Evolutionary conservation across 2,888 invertebrate genomes (phyloP).

Genomic region (Pristionchus entomophagus): DNA sequence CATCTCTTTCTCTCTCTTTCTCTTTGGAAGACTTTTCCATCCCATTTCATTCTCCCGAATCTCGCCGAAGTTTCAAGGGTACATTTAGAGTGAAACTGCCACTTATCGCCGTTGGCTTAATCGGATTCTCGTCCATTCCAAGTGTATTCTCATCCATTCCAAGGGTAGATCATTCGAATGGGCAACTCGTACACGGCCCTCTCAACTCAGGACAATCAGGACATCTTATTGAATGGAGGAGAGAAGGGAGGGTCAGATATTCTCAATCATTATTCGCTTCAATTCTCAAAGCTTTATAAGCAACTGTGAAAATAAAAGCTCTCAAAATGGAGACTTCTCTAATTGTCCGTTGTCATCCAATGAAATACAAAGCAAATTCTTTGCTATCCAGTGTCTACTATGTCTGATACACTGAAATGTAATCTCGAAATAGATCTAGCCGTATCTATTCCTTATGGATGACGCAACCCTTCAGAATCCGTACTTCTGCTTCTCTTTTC

Average conservation of each 20-base stretch:
- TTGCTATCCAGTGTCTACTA: no score
- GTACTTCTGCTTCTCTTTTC: constrained; percentile 41
- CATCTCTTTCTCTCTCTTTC: background rate
- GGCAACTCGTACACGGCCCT: constrained; percentile 47
- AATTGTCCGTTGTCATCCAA: background rate
- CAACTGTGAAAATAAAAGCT: background rate
- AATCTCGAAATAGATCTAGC: no score
- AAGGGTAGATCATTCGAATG: constrained; percentile 26
- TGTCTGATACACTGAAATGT: no score
- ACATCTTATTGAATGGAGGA: constrained; percentile 33
- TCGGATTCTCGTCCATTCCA: constrained; percentile 22
- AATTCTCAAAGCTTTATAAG: no score
- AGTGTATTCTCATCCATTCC: no score
- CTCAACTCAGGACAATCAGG: constrained; percentile 47
- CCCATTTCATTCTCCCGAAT: background rate
- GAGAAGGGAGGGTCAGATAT: background rate
- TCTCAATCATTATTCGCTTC: background rate
- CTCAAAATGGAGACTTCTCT: background rate
- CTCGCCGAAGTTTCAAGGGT: background rate
- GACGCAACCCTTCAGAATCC: constrained; percentile 30
- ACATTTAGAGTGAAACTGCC: background rate
- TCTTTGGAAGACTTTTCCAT: background rate
- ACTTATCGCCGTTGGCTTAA: background rate
- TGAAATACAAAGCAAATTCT: no score
- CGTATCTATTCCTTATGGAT: background rate